A percentile compares a stretch with the other conserved stretches of the same genome.
Evolutionary conservation across 2,797 vertebrate species (phyloP).

Genomic region (Ciconia nigra): DNA sequence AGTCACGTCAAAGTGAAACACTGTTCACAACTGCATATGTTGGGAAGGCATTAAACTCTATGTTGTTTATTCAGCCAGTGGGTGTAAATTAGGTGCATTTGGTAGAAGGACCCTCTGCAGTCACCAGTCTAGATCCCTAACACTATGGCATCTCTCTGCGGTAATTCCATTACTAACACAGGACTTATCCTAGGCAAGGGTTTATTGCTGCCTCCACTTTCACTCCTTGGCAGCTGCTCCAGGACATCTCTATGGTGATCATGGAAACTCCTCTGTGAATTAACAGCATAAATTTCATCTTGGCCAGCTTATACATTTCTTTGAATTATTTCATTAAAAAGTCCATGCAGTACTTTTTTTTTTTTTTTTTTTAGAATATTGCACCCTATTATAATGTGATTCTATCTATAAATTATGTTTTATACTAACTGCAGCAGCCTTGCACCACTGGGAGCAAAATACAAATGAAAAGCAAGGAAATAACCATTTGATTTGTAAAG

Average conservation of each 20-base stretch:
- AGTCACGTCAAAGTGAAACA: not conserved
- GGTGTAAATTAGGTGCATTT: not conserved
- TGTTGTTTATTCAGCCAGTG: not conserved
- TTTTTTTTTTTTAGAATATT: not conserved
- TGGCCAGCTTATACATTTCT: not conserved
- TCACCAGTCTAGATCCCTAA: not conserved
- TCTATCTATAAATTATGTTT: conserved; percentile 38
- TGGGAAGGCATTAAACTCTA: not conserved
- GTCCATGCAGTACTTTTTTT: not conserved
- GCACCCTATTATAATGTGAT: not conserved
- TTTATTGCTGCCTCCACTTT: not conserved
- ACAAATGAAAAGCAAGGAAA: conserved; percentile 42
- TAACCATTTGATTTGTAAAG: conserved; percentile 51
- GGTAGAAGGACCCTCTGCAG: not conserved
- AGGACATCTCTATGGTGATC: not conserved
- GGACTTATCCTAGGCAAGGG: not conserved
- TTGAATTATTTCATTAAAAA: conserved; percentile 2
- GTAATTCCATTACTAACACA: not conserved
- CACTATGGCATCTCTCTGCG: not conserved
- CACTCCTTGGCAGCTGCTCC: not conserved
- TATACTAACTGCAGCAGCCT: not conserved
- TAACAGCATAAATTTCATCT: not conserved
- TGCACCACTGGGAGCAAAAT: conserved; percentile 37
- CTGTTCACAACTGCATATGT: not conserved
- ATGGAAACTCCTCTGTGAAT: not conserved